Conservation (phyloP, 2,113 vertebrate species). For the Sigmodon hispidus region DNA sequence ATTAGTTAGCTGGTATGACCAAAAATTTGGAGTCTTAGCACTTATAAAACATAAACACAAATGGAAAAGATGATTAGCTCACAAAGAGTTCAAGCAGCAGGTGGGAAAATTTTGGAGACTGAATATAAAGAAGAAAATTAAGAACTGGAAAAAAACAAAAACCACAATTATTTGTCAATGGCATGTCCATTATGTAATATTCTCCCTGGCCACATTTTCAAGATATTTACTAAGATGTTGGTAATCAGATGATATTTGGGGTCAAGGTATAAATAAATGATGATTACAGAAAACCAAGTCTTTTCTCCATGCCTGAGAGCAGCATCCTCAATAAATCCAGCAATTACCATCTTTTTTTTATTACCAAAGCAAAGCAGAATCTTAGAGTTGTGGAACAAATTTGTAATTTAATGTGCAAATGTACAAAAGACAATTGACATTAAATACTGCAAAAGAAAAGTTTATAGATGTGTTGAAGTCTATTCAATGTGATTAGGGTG, state of each 20-base stretch:
- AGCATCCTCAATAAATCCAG: constrained; percentile 76
- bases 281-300: constrained; percentile 79
- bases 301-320: constrained; percentile 73
- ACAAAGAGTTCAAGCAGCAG: neutral
- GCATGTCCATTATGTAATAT: neutral
- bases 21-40: neutral
- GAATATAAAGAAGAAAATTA: constrained; percentile 26
- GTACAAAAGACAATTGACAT: constrained; percentile 75
- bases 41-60: constrained; percentile 9
- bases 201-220: constrained; percentile 34
- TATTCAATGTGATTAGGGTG: constrained; percentile 74
- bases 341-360: constrained; percentile 79
- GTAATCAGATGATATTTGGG: constrained; percentile 69
- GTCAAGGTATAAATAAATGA: constrained; percentile 81
- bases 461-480: constrained; percentile 77
- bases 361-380: constrained; percentile 78
- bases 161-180: constrained; percentile 57
- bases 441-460: constrained; percentile 67
- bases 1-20: neutral
- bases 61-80: neutral
- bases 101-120: constrained; percentile 45
- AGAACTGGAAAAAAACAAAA: constrained; percentile 45
- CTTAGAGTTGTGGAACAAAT: constrained; percentile 73
- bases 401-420: constrained; percentile 78
- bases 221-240: constrained; percentile 41